Base-by-base conservation (phyloP, 2,797 vertebrate genomes). In the Lepilemur ruficaudatus region DNA sequence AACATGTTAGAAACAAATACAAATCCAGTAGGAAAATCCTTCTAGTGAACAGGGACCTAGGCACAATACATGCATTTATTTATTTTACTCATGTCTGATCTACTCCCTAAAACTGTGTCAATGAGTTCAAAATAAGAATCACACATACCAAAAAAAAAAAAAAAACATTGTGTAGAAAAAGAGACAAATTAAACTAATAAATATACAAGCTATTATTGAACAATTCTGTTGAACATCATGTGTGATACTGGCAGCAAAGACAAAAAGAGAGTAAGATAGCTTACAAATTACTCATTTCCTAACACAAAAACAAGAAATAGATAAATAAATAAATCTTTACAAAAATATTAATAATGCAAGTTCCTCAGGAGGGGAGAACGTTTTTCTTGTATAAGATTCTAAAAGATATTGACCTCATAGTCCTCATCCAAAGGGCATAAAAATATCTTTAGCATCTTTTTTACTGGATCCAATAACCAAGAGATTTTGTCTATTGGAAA, bases 371-470 rank as follows among this genome's bases (percentile, higher is more conserved):
- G 4, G 25, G 20, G 35, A 94, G 30, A 73, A 61, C 28, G 65
- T 63, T 80, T 88, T 86, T 22, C n/a, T 80, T 83, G 25, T 78
- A 50, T 32, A 94, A 96, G 83, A 88, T 57, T 93, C 70, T 93
- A 69, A 46, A 92, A 18, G 3, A 81, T 35, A 80, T 87, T 41
- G 63, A 69, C 48, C 3, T 87, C 52, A 30, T 15, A 57, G 3
- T 81, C 30, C n/a, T 90, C 30, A 50, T 46, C 20, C 10, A 63
- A 88, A 94, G 32, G 17, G 3, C 38, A 38, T 17, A 50, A 96
- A 70, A 87, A 4, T 65, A 69, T 48, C 35, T 76, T 83, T 43
- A 75, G 30, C 57, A 57, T 79, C 65, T 69, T 83, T 79, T n/a
- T 93, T 84, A 78, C 32, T 93, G 52, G 48, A 48, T 13, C 17